Conservation (phyloP, 2,888 invertebrate genomes). For the Ophion slaviceki region DNA sequence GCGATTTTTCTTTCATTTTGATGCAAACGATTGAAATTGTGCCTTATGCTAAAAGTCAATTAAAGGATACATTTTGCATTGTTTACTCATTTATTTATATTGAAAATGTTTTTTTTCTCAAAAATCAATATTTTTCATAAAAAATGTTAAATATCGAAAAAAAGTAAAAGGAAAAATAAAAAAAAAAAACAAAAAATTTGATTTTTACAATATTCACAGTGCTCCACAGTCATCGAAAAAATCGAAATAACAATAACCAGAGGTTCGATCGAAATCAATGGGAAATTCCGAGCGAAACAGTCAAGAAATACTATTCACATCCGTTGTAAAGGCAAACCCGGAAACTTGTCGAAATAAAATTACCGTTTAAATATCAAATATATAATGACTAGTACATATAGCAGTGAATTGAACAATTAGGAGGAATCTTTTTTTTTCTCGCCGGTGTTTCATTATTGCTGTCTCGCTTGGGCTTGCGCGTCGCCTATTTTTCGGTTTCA, state of each 20-base stretch:
- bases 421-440: constrained; percentile 8
- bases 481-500: background rate
- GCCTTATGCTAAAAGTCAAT: too few relatives aligned
- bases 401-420: constrained; percentile 1
- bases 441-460: constrained; percentile 10
- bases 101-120: too few relatives aligned
- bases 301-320: background rate
- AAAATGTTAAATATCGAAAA: too few relatives aligned
- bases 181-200: too few relatives aligned
- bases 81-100: too few relatives aligned
- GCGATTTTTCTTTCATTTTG: too few relatives aligned
- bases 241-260: constrained; percentile 13
- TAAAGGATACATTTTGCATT: too few relatives aligned
- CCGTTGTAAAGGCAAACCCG: background rate
- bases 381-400: background rate
- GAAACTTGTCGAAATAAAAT: constrained; percentile 4
- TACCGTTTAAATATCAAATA: background rate
- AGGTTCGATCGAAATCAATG: constrained; percentile 35
- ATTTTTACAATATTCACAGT: too few relatives aligned
- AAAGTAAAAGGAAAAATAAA: too few relatives aligned
- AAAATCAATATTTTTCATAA: too few relatives aligned
- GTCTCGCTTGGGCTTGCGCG: constrained; percentile 39
- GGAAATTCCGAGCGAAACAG: background rate
- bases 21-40: too few relatives aligned
- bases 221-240: background rate